Percentiles rank a stretch among this genome's conserved stretches.
These are phyloP conservation scores for Oxyura jamaicensis DNA, from an alignment of 2,113 vertebrate species.

Conservation along the genomic window DNA sequence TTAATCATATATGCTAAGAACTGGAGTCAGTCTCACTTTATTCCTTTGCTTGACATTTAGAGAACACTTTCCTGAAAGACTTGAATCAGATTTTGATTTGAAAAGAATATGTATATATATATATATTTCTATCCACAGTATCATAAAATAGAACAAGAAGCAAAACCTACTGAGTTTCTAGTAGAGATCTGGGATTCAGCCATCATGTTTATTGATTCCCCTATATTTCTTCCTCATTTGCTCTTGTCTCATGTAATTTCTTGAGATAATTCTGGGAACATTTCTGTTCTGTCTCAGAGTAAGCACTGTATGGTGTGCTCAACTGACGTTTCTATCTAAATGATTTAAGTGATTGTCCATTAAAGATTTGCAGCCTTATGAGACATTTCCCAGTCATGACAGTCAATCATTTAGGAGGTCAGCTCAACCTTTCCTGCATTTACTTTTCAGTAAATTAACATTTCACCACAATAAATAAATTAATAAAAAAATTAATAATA, in stretches of 20 bases:
- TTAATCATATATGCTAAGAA: background rate
- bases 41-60: background rate
- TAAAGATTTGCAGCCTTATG: constrained; percentile 2
- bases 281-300: background rate
- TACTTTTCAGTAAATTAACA: constrained; percentile 51
- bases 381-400: constrained; percentile 11
- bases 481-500: no score
- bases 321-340: constrained; percentile 1
- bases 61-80: background rate
- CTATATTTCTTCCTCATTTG: background rate
- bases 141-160: background rate
- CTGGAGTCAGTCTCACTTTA: background rate
- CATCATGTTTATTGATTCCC: background rate
- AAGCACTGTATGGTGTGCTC: background rate
- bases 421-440: constrained; percentile 42
- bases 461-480: background rate
- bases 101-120: background rate
- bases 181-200: background rate
- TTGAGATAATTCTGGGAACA: background rate
- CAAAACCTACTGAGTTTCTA: background rate
- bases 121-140: background rate
- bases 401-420: constrained; percentile 31
- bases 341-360: constrained; percentile 35
- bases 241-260: background rate
- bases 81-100: background rate